Evolutionary conservation across 2,113 vertebrate species (phyloP).

Genomic region (Budorcas taxicolor): DNA sequence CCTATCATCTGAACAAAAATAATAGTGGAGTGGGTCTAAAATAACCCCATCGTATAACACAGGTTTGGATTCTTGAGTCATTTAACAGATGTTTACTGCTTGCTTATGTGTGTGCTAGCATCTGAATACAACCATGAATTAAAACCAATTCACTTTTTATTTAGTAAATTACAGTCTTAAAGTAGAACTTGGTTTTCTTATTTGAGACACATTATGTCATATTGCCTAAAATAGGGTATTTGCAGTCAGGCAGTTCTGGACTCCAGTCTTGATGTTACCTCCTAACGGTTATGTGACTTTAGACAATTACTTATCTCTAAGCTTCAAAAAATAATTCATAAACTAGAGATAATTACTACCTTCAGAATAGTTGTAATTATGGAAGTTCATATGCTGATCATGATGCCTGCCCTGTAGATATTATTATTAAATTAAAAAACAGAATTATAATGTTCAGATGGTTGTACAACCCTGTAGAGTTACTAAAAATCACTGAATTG

Average conservation of each 20-base stretch:
- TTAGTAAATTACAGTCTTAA: background rate
- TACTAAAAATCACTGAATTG: background rate
- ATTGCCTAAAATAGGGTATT: background rate
- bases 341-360: background rate
- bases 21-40: slow-evolving; percentile 13
- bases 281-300: background rate
- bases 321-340: background rate
- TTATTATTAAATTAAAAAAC: background rate
- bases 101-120: background rate
- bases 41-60: background rate
- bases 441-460: background rate
- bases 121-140: background rate
- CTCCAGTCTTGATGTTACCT: background rate
- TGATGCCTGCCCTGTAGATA: background rate
- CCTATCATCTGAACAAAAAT: background rate
- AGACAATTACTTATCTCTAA: background rate
- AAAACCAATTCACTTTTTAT: slow-evolving; percentile 29
- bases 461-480: background rate
- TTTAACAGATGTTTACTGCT: background rate
- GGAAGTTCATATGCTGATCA: background rate
- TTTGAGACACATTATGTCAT: background rate
- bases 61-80: background rate
- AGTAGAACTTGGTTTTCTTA: background rate
- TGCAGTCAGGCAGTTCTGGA: background rate
- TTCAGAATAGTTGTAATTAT: background rate